Conservation (phyloP, 1,140 invertebrate species). For the Adoxophyes honmai region DNA sequence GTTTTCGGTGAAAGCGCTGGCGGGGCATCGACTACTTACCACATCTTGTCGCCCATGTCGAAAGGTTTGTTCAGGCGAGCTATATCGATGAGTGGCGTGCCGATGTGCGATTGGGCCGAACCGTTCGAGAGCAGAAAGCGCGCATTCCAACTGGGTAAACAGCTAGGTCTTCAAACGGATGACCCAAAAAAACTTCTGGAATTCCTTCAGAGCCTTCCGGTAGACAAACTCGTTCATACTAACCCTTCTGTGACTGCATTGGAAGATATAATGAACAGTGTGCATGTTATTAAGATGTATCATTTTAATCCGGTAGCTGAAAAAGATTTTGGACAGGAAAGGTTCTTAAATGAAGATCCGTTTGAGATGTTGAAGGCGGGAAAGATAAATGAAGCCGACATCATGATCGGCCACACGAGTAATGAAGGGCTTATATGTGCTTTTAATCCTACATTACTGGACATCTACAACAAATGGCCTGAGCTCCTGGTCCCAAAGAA, state of each 20-base stretch:
- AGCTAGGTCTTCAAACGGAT: conserved; percentile 16
- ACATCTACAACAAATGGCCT: too few relatives aligned
- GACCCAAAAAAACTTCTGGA: conserved; percentile 6
- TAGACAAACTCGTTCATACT: conserved; percentile 39
- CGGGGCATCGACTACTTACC: conserved; percentile 76
- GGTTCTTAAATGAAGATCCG: conserved; percentile 49
- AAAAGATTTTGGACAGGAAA: conserved; percentile 45
- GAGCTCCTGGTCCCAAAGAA: too few relatives aligned
- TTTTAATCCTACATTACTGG: too few relatives aligned
- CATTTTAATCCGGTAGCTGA: conserved; percentile 54
- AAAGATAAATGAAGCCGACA: conserved; percentile 74
- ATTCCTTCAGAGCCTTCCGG: conserved; percentile 36
- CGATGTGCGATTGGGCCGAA: conserved; percentile 5
- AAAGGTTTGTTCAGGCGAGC: conserved; percentile 43
- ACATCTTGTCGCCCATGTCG: conserved; percentile 78
- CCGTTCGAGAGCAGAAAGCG: not conserved
- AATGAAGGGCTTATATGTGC: conserved; percentile 66
- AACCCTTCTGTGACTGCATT: conserved; percentile 20
- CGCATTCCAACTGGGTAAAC: conserved; percentile 14
- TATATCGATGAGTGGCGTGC: conserved; percentile 35
- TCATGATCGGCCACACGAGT: conserved; percentile 76
- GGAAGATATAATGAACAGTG: conserved; percentile 16
- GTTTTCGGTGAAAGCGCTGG: conserved; percentile 82
- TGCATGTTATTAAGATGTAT: conserved; percentile 26
- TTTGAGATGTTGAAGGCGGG: conserved; percentile 44